Conservation (phyloP, 2,113 vertebrate species). For the Anguilla rostrata region DNA sequence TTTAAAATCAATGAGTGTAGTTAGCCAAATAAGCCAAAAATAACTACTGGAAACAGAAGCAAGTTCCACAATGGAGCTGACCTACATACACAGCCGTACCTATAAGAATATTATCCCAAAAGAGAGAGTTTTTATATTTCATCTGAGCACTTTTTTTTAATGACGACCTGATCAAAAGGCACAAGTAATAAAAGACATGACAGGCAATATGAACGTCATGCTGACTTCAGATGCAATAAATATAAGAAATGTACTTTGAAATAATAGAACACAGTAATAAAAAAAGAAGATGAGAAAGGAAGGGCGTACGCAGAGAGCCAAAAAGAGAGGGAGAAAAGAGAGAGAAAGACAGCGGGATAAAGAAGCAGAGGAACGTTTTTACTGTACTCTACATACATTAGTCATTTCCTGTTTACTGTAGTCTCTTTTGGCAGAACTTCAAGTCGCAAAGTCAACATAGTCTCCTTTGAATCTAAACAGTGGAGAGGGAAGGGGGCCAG, state of each 20-base stretch:
- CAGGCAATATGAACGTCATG: background rate
- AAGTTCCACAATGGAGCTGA: too few species aligned
- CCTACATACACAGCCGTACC: too few species aligned
- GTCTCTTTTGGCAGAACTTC: slow-evolving; percentile 1
- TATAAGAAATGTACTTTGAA: too few species aligned
- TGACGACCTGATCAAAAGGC: background rate
- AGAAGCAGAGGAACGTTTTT: background rate
- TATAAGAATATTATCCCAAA: background rate
- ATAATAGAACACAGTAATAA: background rate
- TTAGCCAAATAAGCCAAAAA: too few species aligned
- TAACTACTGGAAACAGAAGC: too few species aligned
- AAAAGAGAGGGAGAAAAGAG: background rate
- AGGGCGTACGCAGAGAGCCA: background rate
- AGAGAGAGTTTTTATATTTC: background rate
- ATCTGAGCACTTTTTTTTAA: background rate
- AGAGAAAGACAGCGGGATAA: background rate
- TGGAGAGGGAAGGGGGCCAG: background rate
- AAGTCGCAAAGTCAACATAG: background rate
- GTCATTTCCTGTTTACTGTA: background rate
- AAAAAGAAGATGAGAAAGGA: background rate
- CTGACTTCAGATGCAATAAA: too few species aligned
- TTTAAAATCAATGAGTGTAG: too few species aligned
- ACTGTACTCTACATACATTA: background rate
- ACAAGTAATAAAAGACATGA: background rate
- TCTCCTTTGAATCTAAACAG: background rate